phyloP scores from a whole-genome alignment of 1,140 invertebrate genomes.

The Papilio helenus region DNA sequence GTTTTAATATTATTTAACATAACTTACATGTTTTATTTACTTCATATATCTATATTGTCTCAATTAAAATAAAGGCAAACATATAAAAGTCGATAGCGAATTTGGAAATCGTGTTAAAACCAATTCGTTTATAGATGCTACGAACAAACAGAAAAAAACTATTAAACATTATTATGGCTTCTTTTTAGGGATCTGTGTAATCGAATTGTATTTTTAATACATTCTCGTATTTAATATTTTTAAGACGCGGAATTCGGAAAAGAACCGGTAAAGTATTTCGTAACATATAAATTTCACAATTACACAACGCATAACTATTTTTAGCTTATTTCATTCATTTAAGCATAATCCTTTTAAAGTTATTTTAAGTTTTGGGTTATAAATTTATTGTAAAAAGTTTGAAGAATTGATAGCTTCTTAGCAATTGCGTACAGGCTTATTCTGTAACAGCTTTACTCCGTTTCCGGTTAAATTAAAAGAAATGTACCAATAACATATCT shows the following conservation, averaged over 20 bases:
- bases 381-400: not conserved
- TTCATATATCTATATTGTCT: conserved; percentile 17
- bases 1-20: not conserved
- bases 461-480: not conserved
- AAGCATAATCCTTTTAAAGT: not conserved
- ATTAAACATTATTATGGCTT: not conserved
- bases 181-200: not conserved
- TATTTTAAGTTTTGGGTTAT: conserved; percentile 18
- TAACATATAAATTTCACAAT: too few species aligned
- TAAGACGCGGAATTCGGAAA: too few species aligned
- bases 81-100: not conserved
- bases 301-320: not conserved
- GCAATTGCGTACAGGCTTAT: not conserved
- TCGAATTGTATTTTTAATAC: too few species aligned
- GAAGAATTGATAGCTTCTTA: not conserved
- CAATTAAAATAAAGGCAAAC: not conserved
- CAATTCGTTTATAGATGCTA: not conserved
- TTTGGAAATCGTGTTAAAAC: conserved; percentile 7
- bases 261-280: too few species aligned
- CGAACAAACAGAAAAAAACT: conserved; percentile 14
- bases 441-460: not conserved
- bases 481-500: too few species aligned
- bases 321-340: conserved; percentile 2
- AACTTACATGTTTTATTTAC: not conserved
- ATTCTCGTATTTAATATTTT: too few species aligned